Base-by-base conservation (phyloP, 2,888 invertebrate genomes). In the Mechanitis mazaeus region DNA sequence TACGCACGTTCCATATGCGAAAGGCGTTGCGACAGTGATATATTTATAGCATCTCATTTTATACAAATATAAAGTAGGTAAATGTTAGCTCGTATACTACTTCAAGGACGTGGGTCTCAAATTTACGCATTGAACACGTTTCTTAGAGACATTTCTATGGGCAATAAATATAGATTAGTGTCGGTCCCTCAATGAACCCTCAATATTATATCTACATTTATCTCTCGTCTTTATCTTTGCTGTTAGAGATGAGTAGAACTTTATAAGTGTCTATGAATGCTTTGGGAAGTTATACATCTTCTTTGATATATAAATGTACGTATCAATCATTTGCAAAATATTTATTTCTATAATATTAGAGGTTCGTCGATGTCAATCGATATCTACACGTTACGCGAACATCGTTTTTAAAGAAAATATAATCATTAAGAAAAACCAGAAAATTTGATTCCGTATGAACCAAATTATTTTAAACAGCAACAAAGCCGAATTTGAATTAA, bases 121-220 rank as follows among this genome's bases (percentile, higher is more conserved):
- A 31, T 11, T 50, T 42, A 42, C 42, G 42, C 9, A 50, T 50
- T 50, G 50, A 50, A 50, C 50, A 50, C 50, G 50, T 50, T 31
- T 31, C 50, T 50, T 50, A 50, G 7, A 50, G 42, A 42, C 9
- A 42, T 42, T 42, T 42, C 7, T 42, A 42, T 42, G 42, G 28
- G 50, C 31, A 50, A 50, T 50, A 50, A 50, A 50, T 50, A 50
- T 31, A n/a, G 50, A 50, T 50, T 50, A 50, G 31, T 50, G 50
- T 31, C 50, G 31, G 31, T 50, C 50, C 50, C 31, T 31, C 42
- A 42, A 50, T 50, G 50, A 31, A 31, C 50, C 11, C 31, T 31
- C 31, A 50, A 50, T 50, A 31, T 50, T 50, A n/a, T 28, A 50
- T 50, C 28, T 47, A 50, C 50, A 50, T 50, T 50, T 50, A 31